Conservation (phyloP, 2,797 vertebrate genomes). For the Hylomyscus alleni region DNA sequence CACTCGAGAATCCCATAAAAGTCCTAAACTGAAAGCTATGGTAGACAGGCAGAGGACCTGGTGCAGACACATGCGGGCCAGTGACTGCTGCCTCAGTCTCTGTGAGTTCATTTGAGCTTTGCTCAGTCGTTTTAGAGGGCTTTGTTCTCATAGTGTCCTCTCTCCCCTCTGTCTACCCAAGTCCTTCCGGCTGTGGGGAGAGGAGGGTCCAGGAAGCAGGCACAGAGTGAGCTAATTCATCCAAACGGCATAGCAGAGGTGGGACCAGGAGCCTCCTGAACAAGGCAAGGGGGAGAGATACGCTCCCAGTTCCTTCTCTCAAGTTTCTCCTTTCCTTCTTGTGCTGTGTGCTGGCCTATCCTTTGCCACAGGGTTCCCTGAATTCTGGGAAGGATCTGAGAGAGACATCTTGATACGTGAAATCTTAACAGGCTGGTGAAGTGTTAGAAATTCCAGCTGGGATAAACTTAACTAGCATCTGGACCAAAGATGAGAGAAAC, state of each 20-base stretch:
- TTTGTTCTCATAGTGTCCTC: background rate
- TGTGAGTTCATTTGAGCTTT: background rate
- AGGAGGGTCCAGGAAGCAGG: slow-evolving; percentile 67
- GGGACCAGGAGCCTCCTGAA: slow-evolving; percentile 38
- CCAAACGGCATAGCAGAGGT: slow-evolving; percentile 67
- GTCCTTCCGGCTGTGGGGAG: background rate
- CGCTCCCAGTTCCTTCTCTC: slow-evolving; percentile 65
- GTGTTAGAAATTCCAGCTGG: slow-evolving; percentile 54
- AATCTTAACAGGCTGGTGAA: slow-evolving; percentile 37
- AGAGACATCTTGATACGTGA: background rate
- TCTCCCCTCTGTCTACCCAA: background rate
- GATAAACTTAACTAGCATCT: slow-evolving; percentile 54
- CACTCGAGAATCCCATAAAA: background rate
- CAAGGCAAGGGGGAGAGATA: slow-evolving; percentile 40
- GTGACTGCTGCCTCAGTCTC: background rate
- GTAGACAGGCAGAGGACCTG: background rate
- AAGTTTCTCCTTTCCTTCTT: slow-evolving; percentile 69
- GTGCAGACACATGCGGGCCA: too few relatives aligned
- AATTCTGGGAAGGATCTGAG: background rate
- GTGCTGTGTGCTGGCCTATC: slow-evolving; percentile 21
- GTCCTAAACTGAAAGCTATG: too few relatives aligned
- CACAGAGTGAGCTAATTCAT: slow-evolving; percentile 42
- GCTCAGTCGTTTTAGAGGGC: background rate
- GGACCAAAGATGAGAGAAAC: slow-evolving; percentile 13
- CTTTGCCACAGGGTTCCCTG: background rate